A percentile compares a stretch with the other conserved stretches of the same genome.
Evolutionary conservation across 2,888 invertebrate species (phyloP).

Genomic region (Cheilosia pagana): DNA sequence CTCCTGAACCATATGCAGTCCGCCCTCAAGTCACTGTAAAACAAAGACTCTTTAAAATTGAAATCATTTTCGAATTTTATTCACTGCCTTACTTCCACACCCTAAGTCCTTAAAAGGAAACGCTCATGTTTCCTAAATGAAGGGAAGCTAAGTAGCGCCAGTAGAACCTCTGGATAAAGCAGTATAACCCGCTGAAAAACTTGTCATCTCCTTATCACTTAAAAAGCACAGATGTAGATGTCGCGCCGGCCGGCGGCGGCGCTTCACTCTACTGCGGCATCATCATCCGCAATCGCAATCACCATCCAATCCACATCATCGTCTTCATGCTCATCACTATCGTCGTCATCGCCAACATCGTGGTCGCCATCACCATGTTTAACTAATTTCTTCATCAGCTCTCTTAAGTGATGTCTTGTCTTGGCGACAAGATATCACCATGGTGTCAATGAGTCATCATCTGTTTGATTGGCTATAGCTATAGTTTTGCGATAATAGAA

Average conservation of each 20-base stretch:
- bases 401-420: slow-evolving; percentile 67
- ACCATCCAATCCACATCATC: slow-evolving; percentile 37
- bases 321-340: slow-evolving; percentile 5
- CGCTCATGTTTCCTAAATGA: too few relatives aligned
- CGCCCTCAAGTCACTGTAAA: too few relatives aligned
- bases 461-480: slow-evolving; percentile 52
- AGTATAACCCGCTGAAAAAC: slow-evolving; percentile 39
- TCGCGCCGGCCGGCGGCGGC: slow-evolving; percentile 43
- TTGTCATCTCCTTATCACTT: slow-evolving; percentile 71
- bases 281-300: slow-evolving; percentile 36
- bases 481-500: slow-evolving; percentile 28
- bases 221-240: slow-evolving; percentile 46
- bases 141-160: too few relatives aligned
- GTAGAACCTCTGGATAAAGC: slow-evolving; percentile 6
- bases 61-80: neutral
- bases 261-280: slow-evolving; percentile 32
- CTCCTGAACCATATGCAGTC: too few relatives aligned
- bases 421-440: slow-evolving; percentile 69
- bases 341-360: slow-evolving; percentile 33
- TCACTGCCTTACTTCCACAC: neutral
- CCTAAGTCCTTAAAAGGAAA: neutral
- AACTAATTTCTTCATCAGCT: slow-evolving; percentile 70
- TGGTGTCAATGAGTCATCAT: slow-evolving; percentile 71
- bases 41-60: too few relatives aligned
- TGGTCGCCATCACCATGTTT: slow-evolving; percentile 64